A percentile compares a stretch with the other conserved stretches of the same genome.
phyloP scores from a whole-genome alignment of 2,113 vertebrate genomes.

The Amblyornis subalaris region DNA sequence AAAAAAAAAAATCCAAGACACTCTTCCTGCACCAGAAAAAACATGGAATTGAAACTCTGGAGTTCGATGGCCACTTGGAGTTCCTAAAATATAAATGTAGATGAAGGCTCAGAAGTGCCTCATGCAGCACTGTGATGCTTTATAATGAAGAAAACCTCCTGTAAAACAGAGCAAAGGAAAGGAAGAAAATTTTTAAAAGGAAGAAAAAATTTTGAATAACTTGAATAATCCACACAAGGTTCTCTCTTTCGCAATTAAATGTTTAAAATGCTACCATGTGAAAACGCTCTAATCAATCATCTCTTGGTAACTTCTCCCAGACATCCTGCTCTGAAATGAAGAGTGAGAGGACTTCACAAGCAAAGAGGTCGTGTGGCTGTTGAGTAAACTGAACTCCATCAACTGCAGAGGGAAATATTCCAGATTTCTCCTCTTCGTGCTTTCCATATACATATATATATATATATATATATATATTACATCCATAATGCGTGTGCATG shows the following conservation, averaged over 20 bases:
- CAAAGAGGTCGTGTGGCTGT: background rate
- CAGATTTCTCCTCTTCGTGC: background rate
- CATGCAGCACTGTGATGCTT: background rate
- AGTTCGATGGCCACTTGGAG: fast-evolving
- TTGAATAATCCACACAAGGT: background rate
- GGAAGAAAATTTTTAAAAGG: background rate
- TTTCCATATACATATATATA: no score
- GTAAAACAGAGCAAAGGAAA: background rate
- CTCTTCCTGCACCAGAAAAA: background rate
- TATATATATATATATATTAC: background rate
- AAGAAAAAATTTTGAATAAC: fast-evolving
- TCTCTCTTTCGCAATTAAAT: background rate
- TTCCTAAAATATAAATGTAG: background rate
- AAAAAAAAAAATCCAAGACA: background rate
- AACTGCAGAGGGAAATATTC: background rate
- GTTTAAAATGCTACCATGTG: background rate
- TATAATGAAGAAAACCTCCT: background rate
- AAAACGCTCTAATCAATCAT: background rate
- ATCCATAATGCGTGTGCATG: background rate
- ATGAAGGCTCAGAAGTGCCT: background rate
- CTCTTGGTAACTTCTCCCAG: background rate
- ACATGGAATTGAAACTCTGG: background rate
- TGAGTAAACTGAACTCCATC: background rate
- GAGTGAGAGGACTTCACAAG: background rate
- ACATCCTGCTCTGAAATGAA: background rate